phyloP scores from a whole-genome alignment of 2,888 invertebrate genomes.

The Pteria penguin region DNA sequence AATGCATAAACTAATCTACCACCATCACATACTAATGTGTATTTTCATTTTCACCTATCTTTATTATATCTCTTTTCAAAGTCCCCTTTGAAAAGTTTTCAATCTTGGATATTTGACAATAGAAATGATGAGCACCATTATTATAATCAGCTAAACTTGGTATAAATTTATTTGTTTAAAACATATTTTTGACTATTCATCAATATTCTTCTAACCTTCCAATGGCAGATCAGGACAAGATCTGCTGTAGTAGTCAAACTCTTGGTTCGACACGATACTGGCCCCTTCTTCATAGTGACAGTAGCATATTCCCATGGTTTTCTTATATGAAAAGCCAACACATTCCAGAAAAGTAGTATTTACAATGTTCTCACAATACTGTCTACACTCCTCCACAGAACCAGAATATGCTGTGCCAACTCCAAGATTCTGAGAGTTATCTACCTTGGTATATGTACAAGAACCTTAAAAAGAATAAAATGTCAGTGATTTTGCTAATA shows the following conservation, averaged over 20 bases:
- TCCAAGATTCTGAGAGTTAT: not conserved
- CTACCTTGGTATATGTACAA: not conserved
- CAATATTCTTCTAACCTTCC: slow-evolving; percentile 1
- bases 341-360: slow-evolving; percentile 3
- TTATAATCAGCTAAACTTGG: too few species aligned
- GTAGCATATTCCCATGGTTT: not conserved
- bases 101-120: too few species aligned
- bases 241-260: slow-evolving; percentile 9
- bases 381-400: slow-evolving; percentile 8
- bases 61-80: too few species aligned
- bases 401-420: not conserved
- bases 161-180: not conserved
- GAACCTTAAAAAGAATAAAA: slow-evolving; percentile 1
- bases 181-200: not conserved
- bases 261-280: not conserved
- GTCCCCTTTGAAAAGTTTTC: too few species aligned
- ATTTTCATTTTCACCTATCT: too few species aligned
- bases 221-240: not conserved
- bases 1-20: too few species aligned
- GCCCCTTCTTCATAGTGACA: slow-evolving; percentile 4
- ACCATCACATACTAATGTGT: too few species aligned
- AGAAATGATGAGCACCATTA: too few species aligned
- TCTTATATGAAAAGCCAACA: slow-evolving; percentile 15
- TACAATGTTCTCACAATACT: slow-evolving; percentile 14
- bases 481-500: too few species aligned